phyloP scores from a whole-genome alignment of 2,888 invertebrate genomes.

The Noctua janthe region DNA sequence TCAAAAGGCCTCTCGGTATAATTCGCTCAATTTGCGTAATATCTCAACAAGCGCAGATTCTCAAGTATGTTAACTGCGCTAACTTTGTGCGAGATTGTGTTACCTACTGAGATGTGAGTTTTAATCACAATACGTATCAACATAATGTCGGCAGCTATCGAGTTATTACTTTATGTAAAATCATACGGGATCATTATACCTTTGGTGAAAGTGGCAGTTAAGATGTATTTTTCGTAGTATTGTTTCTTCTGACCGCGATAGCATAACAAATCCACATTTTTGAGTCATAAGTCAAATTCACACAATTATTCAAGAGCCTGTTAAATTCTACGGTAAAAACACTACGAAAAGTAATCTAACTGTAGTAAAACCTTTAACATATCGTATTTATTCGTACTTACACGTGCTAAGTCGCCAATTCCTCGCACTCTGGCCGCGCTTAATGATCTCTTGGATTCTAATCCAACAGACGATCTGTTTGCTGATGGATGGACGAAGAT shows the following conservation, averaged over 20 bases:
- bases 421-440: too few relatives aligned
- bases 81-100: slow-evolving; percentile 60
- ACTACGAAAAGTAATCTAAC: not conserved
- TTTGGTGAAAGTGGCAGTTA: not conserved
- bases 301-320: not conserved
- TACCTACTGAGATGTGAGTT: slow-evolving; percentile 54
- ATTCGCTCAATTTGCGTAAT: slow-evolving; percentile 47
- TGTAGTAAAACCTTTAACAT: not conserved
- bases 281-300: not conserved
- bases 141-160: not conserved
- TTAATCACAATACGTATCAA: slow-evolving; percentile 43
- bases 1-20: slow-evolving; percentile 35
- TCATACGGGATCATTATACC: not conserved
- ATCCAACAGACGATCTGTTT: too few relatives aligned
- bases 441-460: too few relatives aligned
- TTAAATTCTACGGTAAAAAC: not conserved
- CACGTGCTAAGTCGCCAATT: too few relatives aligned
- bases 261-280: not conserved
- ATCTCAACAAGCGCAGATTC: slow-evolving; percentile 30
- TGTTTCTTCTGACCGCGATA: not conserved
- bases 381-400: too few relatives aligned
- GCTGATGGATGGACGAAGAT: too few relatives aligned
- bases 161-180: not conserved
- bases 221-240: not conserved
- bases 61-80: slow-evolving; percentile 39